Evolutionary conservation across 2,797 vertebrate genomes (phyloP).

Genomic region (Novumbra hubbsi): DNA sequence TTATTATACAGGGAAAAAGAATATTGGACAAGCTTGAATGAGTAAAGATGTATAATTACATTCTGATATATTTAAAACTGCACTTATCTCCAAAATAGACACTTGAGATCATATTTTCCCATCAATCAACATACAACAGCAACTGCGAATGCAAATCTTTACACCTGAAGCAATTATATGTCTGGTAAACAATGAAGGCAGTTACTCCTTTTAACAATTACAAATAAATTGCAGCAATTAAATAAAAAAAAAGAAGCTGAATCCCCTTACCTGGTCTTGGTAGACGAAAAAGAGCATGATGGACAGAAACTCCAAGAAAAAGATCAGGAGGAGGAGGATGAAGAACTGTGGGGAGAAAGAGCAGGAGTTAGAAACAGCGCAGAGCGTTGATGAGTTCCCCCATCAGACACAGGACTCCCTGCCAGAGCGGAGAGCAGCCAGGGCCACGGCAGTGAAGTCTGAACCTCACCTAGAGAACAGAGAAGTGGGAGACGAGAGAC

Average conservation of each 20-base stretch:
- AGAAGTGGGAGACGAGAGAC: conserved; percentile 9
- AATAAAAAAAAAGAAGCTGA: not conserved
- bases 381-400: not conserved
- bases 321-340: conserved; percentile 90
- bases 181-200: too few species aligned
- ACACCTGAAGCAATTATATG: too few species aligned
- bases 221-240: conserved; percentile 22
- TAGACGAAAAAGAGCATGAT: conserved; percentile 94
- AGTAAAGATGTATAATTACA: conserved; percentile 18
- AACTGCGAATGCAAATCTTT: too few species aligned
- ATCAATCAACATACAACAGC: too few species aligned
- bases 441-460: conserved; percentile 20
- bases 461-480: conserved; percentile 7
- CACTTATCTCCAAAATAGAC: not conserved
- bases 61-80: not conserved
- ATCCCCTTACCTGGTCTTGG: conserved; percentile 86
- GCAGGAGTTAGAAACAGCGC: not conserved
- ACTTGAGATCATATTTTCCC: too few species aligned
- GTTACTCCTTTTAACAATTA: not conserved
- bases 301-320: conserved; percentile 89
- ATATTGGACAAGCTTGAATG: conserved; percentile 37
- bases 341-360: conserved; percentile 86
- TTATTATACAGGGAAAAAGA: conserved; percentile 34
- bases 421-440: not conserved
- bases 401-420: conserved; percentile 1